phyloP scores from a whole-genome alignment of 2,113 vertebrate species.

The Triplophysa dalaica region DNA sequence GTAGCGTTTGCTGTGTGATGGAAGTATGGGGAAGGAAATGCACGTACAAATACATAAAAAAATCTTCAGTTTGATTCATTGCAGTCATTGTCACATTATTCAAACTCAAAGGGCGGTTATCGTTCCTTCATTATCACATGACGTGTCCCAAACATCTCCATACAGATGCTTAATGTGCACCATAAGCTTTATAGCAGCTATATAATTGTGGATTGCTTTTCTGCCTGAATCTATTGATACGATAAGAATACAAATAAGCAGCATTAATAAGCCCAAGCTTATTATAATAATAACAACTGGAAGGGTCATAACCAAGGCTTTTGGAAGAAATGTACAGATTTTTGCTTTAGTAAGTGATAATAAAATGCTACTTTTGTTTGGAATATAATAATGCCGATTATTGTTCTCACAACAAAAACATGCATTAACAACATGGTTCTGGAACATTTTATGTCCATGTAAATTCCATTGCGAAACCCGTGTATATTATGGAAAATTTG shows the following conservation, averaged over 20 bases:
- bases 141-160: constrained; percentile 14
- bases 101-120: constrained; percentile 24
- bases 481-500: too few relatives aligned
- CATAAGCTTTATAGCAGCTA: constrained; percentile 24
- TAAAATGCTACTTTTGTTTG: neutral
- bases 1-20: neutral
- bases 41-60: too few relatives aligned
- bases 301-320: neutral
- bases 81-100: neutral
- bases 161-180: constrained; percentile 35
- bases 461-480: too few relatives aligned
- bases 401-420: too few relatives aligned
- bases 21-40: neutral
- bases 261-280: neutral
- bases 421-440: too few relatives aligned
- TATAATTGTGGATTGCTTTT: constrained; percentile 3
- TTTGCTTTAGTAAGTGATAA: too few relatives aligned
- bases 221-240: neutral
- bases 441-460: too few relatives aligned
- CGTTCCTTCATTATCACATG: constrained; percentile 10
- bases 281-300: neutral
- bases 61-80: too few relatives aligned
- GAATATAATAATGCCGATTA: neutral
- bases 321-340: too few relatives aligned
- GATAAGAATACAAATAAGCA: neutral